Evolutionary conservation across 2,888 invertebrate species (phyloP).

Genomic region (Serripes groenlandicus): DNA sequence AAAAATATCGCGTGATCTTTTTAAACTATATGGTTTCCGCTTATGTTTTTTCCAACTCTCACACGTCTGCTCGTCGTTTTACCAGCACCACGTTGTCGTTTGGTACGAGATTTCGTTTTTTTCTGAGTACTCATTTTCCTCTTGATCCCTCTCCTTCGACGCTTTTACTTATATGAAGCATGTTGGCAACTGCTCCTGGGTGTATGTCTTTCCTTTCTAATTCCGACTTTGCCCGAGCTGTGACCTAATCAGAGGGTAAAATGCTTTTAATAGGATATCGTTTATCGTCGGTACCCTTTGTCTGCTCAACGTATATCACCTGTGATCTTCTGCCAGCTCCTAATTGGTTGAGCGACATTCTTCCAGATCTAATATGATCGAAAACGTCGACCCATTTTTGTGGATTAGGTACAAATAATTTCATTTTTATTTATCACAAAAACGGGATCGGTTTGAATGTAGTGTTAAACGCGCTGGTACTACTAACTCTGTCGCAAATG

Average conservation of each 20-base stretch:
- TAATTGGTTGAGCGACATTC: constrained; percentile 29
- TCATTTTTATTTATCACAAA: constrained; percentile 11
- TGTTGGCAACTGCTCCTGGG: constrained; percentile 12
- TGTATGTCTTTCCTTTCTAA: constrained; percentile 47
- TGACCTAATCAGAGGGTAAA: constrained; percentile 50
- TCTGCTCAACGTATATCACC: constrained; percentile 22
- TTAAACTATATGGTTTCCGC: too few relatives aligned
- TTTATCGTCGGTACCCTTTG: constrained; percentile 13
- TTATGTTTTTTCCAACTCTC: too few relatives aligned
- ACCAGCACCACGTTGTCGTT: too few relatives aligned
- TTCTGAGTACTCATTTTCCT: too few relatives aligned
- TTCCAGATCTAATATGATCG: constrained; percentile 32
- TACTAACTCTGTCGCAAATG: constrained; percentile 15
- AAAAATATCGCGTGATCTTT: too few relatives aligned
- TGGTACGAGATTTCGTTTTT: too few relatives aligned
- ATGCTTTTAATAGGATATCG: constrained; percentile 34
- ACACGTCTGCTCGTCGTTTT: too few relatives aligned
- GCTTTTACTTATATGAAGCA: constrained; percentile 21
- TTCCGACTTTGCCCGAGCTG: too few relatives aligned
- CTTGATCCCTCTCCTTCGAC: constrained; percentile 1
- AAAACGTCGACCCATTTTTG: constrained; percentile 16
- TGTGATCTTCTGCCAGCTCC: constrained; percentile 34
- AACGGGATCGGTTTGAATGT: constrained; percentile 40
- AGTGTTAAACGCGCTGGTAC: constrained; percentile 23
- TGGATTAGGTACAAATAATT: constrained; percentile 4